Base-by-base conservation (phyloP, 1,140 invertebrate species). In the Epicauta chinensis region DNA sequence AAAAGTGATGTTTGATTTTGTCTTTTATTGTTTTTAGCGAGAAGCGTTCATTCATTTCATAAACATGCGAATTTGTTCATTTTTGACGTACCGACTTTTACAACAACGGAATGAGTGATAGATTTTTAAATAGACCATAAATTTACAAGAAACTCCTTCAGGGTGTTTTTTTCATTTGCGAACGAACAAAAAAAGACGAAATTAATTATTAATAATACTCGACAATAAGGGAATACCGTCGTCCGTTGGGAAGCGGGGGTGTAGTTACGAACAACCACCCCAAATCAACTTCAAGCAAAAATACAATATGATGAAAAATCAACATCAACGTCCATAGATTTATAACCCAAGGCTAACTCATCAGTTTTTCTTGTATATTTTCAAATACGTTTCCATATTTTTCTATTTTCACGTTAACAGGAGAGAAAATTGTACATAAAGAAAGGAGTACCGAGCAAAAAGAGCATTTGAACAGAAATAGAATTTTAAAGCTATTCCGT, bases 1-100 rank as follows among this genome's bases (percentile, higher is more conserved):
- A 60, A 60, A 60, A 60, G 59, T 60, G 59, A 58, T 60, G 59
- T 55, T 58, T 58, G 59, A 58, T 58, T 58, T 60, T 55, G 52
- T 58, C 53, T 60, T 60, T 60, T 58, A 58, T 58, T 55, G 56
- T 60, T 58, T 60, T 47, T 23, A 23, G 16, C 51, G 51, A 45
- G 36, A 50, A 39, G 46, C 42, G 47, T 56, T 56, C 42, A 50
- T 59, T 56, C 37, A 35, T 48, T 52, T 47, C 23, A 23, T 23
- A 23, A 23, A 23, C 23, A 12, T 34, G 34, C 46, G 12, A 29
- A 29, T 49, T 32, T 29, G 43, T 45, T 16, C 34, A 45, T 45
- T 45, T 45, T 45, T 32, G 32, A n/a, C 13, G 23, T 23, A 5
- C 4, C 23, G 23, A 23, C 23, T 23, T 23, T 23, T 23, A 23